Percentiles rank a stretch among this genome's conserved stretches.
These are phyloP conservation scores for Atethmia centrago DNA, from an alignment of 2,888 invertebrate species.

Conservation along the genomic window DNA sequence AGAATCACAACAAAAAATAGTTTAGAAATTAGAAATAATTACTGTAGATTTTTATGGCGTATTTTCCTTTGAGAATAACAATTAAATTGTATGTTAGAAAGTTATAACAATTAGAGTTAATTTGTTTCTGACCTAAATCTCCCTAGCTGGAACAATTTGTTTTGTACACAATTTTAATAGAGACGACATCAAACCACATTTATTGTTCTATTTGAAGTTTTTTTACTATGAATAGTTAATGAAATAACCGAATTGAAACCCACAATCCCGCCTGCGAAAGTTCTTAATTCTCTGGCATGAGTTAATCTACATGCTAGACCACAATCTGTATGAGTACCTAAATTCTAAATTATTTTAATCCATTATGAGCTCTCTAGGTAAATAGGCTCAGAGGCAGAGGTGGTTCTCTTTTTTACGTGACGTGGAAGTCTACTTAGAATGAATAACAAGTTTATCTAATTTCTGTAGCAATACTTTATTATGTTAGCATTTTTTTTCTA, in stretches of 20 bases:
- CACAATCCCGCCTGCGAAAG: background rate
- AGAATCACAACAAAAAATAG: constrained; percentile 30
- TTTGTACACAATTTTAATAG: constrained; percentile 7
- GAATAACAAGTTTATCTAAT: background rate
- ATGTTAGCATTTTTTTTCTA: background rate
- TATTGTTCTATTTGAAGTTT: background rate
- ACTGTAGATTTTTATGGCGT: constrained; percentile 17
- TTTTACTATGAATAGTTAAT: background rate
- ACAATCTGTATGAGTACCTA: background rate
- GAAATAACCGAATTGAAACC: background rate
- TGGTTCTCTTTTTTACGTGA: background rate
- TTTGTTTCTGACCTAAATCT: constrained; percentile 38
- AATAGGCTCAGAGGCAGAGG: background rate
- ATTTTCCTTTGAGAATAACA: constrained; percentile 48
- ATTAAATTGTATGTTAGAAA: constrained; percentile 50
- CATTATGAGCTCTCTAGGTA: background rate
- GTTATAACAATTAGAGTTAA: constrained; percentile 43
- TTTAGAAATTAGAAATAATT: constrained; percentile 21
- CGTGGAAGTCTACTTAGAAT: background rate
- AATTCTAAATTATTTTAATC: background rate
- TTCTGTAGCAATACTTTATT: background rate
- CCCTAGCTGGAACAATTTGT: constrained; percentile 3
- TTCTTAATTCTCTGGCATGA: background rate
- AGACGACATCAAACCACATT: background rate
- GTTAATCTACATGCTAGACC: background rate